Conservation (phyloP, 2,113 vertebrate species). For the Psammodynastes pulverulentus region DNA sequence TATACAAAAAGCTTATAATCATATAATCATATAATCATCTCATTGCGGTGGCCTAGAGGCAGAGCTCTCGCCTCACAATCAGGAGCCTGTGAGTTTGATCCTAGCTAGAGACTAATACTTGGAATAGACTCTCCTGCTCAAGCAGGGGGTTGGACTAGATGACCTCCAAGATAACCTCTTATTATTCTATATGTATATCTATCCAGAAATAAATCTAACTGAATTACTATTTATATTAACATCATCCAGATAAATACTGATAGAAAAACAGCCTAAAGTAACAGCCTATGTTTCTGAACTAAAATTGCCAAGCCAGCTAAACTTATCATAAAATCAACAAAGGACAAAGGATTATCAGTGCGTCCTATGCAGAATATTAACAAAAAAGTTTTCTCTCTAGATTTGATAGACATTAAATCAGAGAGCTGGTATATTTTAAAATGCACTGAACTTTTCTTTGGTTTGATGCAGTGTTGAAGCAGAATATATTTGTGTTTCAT, state of each 20-base stretch:
- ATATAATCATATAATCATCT: no score
- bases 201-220: not conserved
- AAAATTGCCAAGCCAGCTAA: not conserved
- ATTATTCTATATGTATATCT: not conserved
- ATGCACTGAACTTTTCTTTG: accelerated
- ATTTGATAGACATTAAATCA: not conserved
- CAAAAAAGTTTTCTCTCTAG: not conserved
- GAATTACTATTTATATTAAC: not conserved
- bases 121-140: no score
- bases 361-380: slow-evolving; percentile 18
- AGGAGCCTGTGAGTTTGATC: no score
- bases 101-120: no score
- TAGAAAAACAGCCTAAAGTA: slow-evolving; percentile 3
- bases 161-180: no score
- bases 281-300: not conserved
- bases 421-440: accelerated
- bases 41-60: no score
- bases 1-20: not conserved
- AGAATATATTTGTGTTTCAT: not conserved
- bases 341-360: slow-evolving; percentile 35
- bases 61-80: no score
- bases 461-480: not conserved
- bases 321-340: not conserved
- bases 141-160: no score
- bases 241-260: not conserved